A percentile compares a stretch with the other conserved stretches of the same genome.
phyloP scores from a whole-genome alignment of 2,113 vertebrate species.

The Lamprotornis superbus region DNA sequence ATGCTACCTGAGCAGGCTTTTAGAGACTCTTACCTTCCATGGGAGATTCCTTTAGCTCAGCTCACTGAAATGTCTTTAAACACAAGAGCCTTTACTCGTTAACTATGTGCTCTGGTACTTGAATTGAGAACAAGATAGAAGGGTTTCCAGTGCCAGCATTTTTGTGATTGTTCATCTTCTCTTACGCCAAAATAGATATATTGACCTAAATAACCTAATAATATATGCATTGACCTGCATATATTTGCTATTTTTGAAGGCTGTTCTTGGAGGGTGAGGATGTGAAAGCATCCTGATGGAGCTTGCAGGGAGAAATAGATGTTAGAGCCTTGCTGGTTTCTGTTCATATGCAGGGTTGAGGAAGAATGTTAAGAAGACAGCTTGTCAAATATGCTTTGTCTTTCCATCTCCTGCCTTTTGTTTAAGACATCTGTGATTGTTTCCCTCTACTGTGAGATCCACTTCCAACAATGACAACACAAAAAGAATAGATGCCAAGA shows the following conservation, averaged over 20 bases:
- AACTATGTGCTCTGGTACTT: neutral
- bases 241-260: neutral
- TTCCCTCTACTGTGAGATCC: neutral
- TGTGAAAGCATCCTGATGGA: neutral
- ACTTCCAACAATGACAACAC: neutral
- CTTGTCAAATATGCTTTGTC: neutral
- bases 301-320: neutral
- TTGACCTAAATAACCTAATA: slow-evolving; percentile 29
- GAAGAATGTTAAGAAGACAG: neutral
- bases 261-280: neutral
- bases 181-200: neutral
- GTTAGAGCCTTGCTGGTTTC: neutral
- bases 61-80: neutral
- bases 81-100: neutral
- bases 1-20: neutral
- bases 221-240: neutral
- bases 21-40: neutral
- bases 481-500: neutral
- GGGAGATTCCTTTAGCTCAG: neutral
- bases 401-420: neutral
- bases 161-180: neutral
- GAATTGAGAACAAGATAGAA: neutral
- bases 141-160: neutral
- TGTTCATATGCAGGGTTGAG: neutral
- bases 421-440: neutral